Base-by-base conservation (phyloP, 1,140 invertebrate species). In the Musca vetustissima region DNA sequence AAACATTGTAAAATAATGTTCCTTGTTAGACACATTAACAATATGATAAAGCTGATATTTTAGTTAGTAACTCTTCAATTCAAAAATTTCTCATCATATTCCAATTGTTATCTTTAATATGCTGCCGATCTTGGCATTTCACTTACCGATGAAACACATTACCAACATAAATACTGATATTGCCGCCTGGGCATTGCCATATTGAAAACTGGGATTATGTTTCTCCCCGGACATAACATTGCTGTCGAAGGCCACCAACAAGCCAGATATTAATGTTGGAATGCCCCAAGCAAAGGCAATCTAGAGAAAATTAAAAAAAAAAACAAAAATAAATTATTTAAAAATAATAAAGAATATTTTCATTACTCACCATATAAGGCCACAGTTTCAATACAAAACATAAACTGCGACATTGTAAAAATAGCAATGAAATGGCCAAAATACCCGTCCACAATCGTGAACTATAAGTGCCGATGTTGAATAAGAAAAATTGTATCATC, bases 371-470 rank as follows among this genome's bases (percentile, higher is more conserved):
- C 77, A 83, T 83, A 66, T 78, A 80, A 0, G 90, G 90, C 78
- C 90, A 88, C 0, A 94, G 73, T 71, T 89, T 89, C 13, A 93
- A 80, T 24, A 95, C 89, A 83, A 91, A 94, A 77, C 91, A 92
- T 1, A 93, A 84, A 71, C 93, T 93, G 53, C 92, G 87, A 67
- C 89, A 91, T 79, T 94, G 91, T 25, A 97, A 83, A 75, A 96
- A 90, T 50, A 96, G 87, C 15, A 98, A 78, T 6, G 89, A 89
- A 21, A 93, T 84, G 17, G 94, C 92, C 59, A 97, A 85, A 66
- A 93, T 87, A 15, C 90, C 89, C 0, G 94, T 93, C 91, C 93
- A 96, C 28, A 96, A 84, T 24, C 94, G 84, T 32, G 91, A 89
- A 55, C 91, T 90, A 74, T 93, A 91, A 25, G 92, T 88, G 22